Evolutionary conservation across 2,113 vertebrate genomes (phyloP).

Genomic region (Xenotilapia flavipinnis): DNA sequence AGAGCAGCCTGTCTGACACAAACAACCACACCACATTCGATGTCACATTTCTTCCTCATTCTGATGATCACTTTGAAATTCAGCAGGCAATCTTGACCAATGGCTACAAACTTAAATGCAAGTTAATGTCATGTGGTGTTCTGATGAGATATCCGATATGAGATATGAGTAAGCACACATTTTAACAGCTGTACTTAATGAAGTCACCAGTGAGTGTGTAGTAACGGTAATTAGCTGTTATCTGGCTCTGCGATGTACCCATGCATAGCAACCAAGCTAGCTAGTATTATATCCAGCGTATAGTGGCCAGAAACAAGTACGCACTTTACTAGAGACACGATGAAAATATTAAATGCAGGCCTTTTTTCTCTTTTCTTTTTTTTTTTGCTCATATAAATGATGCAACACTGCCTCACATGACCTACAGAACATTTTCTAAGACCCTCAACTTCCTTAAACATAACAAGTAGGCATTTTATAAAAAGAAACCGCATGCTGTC

Average conservation of each 20-base stretch:
- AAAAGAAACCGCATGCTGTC: neutral
- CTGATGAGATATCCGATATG: neutral
- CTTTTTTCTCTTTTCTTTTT: neutral
- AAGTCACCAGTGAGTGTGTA: neutral
- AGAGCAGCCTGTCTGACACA: neutral
- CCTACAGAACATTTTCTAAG: neutral
- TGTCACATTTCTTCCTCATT: neutral
- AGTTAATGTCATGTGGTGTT: neutral
- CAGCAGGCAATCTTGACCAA: neutral
- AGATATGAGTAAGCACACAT: neutral
- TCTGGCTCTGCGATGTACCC: neutral
- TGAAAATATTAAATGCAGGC: neutral
- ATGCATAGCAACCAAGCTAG: neutral
- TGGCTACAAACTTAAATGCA: neutral
- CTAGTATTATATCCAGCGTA: neutral
- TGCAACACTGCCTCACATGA: neutral
- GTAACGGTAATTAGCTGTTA: neutral
- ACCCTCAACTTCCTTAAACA: neutral
- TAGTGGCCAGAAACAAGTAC: neutral
- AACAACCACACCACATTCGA: rapidly evolving
- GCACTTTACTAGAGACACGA: neutral
- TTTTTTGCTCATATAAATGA: neutral
- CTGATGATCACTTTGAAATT: neutral
- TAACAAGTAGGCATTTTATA: neutral
- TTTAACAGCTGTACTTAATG: neutral